Base-by-base conservation (phyloP, 2,888 invertebrate genomes). In the Amphipoea oculea region DNA sequence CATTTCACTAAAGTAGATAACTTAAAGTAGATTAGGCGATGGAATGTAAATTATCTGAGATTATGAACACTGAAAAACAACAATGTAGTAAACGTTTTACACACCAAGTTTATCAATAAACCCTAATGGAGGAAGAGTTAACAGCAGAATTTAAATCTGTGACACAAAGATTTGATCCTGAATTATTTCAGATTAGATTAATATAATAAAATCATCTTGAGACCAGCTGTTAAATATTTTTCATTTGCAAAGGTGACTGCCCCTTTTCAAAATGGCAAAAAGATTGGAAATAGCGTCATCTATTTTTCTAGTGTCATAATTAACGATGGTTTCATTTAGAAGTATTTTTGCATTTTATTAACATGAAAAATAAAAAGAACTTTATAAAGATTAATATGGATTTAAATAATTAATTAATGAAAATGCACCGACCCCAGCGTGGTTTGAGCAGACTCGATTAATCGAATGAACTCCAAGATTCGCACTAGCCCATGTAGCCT, bases 81-180 rank as follows among this genome's bases (percentile, higher is more conserved):
- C 69, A 81, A 82, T 77, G 65, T 81, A 60, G 81, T 81, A 77
- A 78, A 36, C 70, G 70, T 78, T 73, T 82, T 78, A 82, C 62
- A 67, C 82, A 57, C 29, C 11, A 82, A 82, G 73, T 82, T 82
- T 79, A 71, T 82, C 66, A 82, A 79, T 82, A 83, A 82, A 82
- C 66, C 36, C 66, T 73, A 62, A 74, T 74, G 14, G 29, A 48
- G 12, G 82, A 78, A 82, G 11, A 45, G 73, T 69, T 14, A 20
- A 69, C 73, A 79, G 51, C 17, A 7, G 6, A 67, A 63, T 6
- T 42, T 36, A 51, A n/a, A 9, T n/a, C 0, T 29, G 20, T 5
- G n/a, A 9, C 3, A 51, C 12, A n/a, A 40, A n/a, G 1, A 73
- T 63, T 42, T 29, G 29, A 29, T 29, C 29, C 29, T 29, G 29